These are phyloP conservation scores for Haemorhous mexicanus DNA, from an alignment of 2,113 vertebrate species.

Conservation along the genomic window DNA sequence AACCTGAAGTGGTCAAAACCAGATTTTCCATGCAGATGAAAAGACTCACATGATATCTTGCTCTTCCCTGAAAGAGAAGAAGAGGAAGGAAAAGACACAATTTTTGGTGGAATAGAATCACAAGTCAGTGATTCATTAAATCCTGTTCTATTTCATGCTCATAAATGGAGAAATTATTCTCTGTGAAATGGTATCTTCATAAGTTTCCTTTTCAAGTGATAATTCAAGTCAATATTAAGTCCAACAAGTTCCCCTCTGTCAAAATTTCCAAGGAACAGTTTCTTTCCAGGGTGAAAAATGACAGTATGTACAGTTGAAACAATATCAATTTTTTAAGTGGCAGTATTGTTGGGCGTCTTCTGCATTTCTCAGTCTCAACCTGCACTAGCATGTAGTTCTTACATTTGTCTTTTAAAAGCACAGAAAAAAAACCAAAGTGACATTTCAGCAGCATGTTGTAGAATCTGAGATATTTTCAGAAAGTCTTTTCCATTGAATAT, in stretches of 20 bases:
- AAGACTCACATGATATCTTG: neutral
- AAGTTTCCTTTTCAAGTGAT: neutral
- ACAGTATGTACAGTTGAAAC: neutral
- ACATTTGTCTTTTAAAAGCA: neutral
- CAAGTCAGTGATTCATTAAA: slow-evolving; percentile 24
- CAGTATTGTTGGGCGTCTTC: neutral
- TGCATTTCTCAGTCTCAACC: neutral
- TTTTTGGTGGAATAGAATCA: slow-evolving; percentile 4
- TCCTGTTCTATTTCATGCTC: neutral
- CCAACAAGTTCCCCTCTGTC: neutral
- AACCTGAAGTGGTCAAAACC: neutral
- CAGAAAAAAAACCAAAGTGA: neutral
- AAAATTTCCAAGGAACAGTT: neutral
- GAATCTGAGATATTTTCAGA: neutral
- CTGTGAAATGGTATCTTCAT: neutral
- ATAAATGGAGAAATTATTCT: neutral
- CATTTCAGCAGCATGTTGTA: neutral
- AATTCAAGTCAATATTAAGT: neutral
- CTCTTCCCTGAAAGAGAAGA: neutral
- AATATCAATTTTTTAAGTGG: neutral
- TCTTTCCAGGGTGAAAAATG: neutral
- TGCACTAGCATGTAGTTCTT: neutral
- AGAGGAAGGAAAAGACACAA: neutral
- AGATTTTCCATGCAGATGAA: neutral
- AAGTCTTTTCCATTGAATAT: neutral